Evolutionary conservation across 92 coral and sea anemone species (phyloP).

Genomic region (Zoanthus sansibaricus): DNA sequence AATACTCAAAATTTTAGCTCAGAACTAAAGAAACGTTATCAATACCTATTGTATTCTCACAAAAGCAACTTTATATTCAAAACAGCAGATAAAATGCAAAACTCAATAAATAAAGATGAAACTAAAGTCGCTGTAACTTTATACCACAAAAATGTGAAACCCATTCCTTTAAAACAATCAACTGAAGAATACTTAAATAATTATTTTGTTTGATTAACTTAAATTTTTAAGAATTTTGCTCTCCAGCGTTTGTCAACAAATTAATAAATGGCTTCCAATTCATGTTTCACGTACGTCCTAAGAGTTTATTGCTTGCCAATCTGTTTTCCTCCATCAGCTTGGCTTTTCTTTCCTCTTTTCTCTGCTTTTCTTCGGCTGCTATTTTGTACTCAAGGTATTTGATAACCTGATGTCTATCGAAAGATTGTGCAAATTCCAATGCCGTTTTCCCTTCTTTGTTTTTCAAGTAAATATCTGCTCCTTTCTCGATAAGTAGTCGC

Average conservation of each 20-base stretch:
- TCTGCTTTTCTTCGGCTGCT: conserved; percentile 87
- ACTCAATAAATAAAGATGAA: too few species aligned
- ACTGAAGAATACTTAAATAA: too few species aligned
- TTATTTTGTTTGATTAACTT: background rate
- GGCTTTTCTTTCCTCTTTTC: conserved; percentile 92
- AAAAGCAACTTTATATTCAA: too few species aligned
- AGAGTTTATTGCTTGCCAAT: conserved; percentile 22
- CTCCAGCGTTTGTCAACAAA: background rate
- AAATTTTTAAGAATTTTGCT: background rate
- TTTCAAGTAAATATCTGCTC: conserved; percentile 84
- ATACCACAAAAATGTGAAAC: too few species aligned
- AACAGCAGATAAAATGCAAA: too few species aligned
- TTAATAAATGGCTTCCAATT: background rate
- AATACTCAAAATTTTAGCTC: too few species aligned
- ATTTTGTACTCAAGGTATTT: conserved; percentile 88
- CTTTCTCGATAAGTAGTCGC: conserved; percentile 92
- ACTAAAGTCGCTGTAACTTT: too few species aligned
- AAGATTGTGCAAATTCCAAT: conserved; percentile 91
- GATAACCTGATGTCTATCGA: conserved; percentile 86
- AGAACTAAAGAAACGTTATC: too few species aligned
- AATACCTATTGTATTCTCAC: too few species aligned
- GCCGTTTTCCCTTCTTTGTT: conserved; percentile 98
- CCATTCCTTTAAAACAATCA: too few species aligned
- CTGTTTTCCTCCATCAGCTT: conserved; percentile 79
- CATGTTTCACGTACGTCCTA: conserved; percentile 12